These are phyloP conservation scores for Scartelaos histophorus DNA, from an alignment of 2,113 vertebrate genomes.

Conservation along the genomic window DNA sequence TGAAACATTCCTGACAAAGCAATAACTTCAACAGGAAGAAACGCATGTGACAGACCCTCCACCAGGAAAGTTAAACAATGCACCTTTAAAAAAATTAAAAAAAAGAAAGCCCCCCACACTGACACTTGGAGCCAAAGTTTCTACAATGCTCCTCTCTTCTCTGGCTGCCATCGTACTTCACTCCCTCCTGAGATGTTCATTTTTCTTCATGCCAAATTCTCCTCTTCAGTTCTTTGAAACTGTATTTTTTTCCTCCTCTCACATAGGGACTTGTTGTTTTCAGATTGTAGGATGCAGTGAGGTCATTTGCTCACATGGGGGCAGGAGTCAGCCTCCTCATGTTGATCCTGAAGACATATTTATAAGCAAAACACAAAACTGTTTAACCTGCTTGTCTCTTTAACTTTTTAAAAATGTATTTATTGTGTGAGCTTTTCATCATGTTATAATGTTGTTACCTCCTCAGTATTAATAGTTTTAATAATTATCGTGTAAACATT, in stretches of 20 bases:
- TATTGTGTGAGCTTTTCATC: too few relatives aligned
- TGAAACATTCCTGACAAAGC: too few relatives aligned
- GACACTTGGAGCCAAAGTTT: conserved; percentile 27
- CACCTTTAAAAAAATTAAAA: too few relatives aligned
- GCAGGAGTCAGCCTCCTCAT: background rate
- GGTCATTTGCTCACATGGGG: background rate
- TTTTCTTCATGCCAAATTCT: background rate
- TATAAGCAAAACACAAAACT: too few relatives aligned
- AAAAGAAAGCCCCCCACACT: conserved; percentile 20
- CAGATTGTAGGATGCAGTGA: background rate
- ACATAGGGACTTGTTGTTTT: background rate
- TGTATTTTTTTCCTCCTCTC: background rate
- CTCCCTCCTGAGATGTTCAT: conserved; percentile 16
- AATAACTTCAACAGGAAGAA: too few relatives aligned
- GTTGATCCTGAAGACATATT: background rate
- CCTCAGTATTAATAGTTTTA: too few relatives aligned
- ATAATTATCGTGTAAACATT: background rate
- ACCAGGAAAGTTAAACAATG: too few relatives aligned
- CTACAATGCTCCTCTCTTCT: conserved; percentile 48
- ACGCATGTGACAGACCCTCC: too few relatives aligned
- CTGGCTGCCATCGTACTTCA: background rate
- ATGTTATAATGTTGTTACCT: too few relatives aligned
- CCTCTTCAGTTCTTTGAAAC: conserved; percentile 1
- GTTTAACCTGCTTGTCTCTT: too few relatives aligned
- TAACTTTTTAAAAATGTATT: too few relatives aligned